Percentiles rank a stretch among this genome's conserved stretches.
phyloP scores from a whole-genome alignment of 2,113 vertebrate genomes.

The Prionailurus bengalensis region DNA sequence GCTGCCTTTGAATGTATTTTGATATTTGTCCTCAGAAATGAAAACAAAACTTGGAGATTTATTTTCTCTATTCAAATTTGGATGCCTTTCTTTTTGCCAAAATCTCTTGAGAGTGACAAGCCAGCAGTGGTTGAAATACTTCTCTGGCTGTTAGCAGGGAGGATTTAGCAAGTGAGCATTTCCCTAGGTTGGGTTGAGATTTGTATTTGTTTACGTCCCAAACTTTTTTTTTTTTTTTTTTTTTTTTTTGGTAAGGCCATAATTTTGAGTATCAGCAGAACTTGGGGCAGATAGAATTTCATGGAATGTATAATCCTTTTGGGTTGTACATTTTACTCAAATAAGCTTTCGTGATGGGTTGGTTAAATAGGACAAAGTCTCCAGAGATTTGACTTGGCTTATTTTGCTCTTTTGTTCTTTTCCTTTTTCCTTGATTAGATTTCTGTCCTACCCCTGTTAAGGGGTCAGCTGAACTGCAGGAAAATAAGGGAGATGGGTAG shows the following conservation, averaged over 20 bases:
- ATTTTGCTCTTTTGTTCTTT: conserved; percentile 49
- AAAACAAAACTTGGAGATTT: conserved; percentile 8
- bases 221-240: neutral
- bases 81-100: neutral
- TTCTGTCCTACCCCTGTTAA: neutral
- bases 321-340: conserved; percentile 46
- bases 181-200: neutral
- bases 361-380: neutral
- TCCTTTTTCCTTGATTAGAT: neutral
- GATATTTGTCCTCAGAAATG: neutral
- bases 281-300: conserved; percentile 49
- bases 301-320: conserved; percentile 39
- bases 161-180: conserved; percentile 16
- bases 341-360: neutral
- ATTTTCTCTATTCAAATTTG: conserved; percentile 30
- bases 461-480: neutral
- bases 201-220: conserved; percentile 13
- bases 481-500: neutral
- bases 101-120: neutral
- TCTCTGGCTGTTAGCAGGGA: neutral
- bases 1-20: neutral
- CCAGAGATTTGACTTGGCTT: neutral
- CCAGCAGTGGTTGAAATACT: neutral
- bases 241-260: neutral
- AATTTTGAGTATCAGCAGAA: conserved; percentile 38